Conservation (phyloP, 2,797 vertebrate genomes). For the Falco rusticolus region DNA sequence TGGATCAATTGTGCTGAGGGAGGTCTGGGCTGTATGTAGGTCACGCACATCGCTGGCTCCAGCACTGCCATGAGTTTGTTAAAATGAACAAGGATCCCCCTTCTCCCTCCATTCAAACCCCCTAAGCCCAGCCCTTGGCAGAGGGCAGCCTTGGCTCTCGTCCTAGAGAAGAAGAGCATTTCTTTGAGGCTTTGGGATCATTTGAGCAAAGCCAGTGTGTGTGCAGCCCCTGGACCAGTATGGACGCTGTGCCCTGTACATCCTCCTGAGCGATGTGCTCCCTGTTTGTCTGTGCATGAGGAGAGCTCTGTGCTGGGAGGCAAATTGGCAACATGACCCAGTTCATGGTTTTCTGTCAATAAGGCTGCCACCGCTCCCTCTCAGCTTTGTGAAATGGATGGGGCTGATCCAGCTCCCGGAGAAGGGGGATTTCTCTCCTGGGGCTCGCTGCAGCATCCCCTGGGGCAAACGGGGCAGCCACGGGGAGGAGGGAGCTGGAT, state of each 20-base stretch:
- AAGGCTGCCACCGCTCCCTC: neutral
- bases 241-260: fast-evolving
- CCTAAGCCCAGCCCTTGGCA: neutral
- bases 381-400: neutral
- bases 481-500: neutral
- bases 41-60: neutral
- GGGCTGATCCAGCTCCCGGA: neutral
- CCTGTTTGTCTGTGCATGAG: neutral
- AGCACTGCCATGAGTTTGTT: fast-evolving
- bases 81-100: neutral
- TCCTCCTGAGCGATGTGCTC: neutral
- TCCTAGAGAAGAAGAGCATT: neutral
- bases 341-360: neutral
- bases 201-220: neutral
- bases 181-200: neutral
- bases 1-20: neutral
- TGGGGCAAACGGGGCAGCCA: neutral
- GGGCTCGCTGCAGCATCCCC: neutral
- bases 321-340: neutral
- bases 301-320: neutral
- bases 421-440: neutral
- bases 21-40: conserved; percentile 20
- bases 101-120: neutral
- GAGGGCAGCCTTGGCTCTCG: neutral
- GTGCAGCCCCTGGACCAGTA: neutral